Percentiles rank a stretch among this genome's conserved stretches.
Evolutionary conservation across 92 coral and sea anemone species (phyloP).

Genomic region (Siderastrea siderea): DNA sequence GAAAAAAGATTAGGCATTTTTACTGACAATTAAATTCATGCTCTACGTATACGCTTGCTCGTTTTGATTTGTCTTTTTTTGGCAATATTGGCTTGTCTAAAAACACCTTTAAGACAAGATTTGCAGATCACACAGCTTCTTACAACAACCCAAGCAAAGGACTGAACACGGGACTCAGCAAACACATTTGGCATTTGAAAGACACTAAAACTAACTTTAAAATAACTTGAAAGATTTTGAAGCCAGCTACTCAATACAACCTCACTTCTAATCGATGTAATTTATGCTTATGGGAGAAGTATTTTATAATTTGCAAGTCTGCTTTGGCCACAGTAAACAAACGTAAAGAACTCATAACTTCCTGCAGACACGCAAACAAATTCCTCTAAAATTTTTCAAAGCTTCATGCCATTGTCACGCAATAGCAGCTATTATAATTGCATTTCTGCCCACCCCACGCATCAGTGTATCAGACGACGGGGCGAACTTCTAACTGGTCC

Average conservation of each 20-base stretch:
- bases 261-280: slow-evolving; percentile 57
- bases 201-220: slow-evolving; percentile 22
- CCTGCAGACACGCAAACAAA: slow-evolving; percentile 40
- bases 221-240: slow-evolving; percentile 58
- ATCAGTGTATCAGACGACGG: too few species aligned
- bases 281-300: slow-evolving; percentile 67
- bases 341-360: slow-evolving; percentile 30
- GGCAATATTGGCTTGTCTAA: neutral
- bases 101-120: slow-evolving; percentile 44
- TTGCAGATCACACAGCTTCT: slow-evolving; percentile 50
- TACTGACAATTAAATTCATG: too few species aligned
- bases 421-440: neutral
- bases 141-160: slow-evolving; percentile 18
- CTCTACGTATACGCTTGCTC: too few species aligned
- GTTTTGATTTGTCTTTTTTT: too few species aligned
- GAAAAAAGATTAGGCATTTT: too few species aligned
- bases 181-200: slow-evolving; percentile 47
- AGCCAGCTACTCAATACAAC: slow-evolving; percentile 45
- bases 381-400: slow-evolving; percentile 33
- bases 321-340: slow-evolving; percentile 42
- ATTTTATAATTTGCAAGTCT: slow-evolving; percentile 54
- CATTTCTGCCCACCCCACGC: too few species aligned
- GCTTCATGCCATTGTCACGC: neutral
- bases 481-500: too few species aligned
- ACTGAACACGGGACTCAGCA: slow-evolving; percentile 63